These are phyloP conservation scores for Ostrea denselamellosa DNA, from an alignment of 1,140 invertebrate species.

Conservation along the genomic window DNA sequence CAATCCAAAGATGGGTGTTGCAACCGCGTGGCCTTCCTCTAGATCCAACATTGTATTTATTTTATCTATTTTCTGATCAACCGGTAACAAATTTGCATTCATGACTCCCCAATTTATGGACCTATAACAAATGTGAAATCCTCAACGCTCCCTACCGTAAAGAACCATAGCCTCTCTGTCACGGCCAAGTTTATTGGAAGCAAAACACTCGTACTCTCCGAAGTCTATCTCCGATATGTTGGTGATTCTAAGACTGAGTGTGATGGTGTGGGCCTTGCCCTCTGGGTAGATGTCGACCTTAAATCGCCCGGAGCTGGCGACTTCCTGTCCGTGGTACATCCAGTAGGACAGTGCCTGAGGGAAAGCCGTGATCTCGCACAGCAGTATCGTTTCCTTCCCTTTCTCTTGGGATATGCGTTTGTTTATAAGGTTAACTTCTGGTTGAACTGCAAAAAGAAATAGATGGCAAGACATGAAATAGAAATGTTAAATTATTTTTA, in stretches of 20 bases:
- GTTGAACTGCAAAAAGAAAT: conserved; percentile 69
- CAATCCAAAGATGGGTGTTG: not conserved
- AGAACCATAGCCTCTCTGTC: conserved; percentile 90
- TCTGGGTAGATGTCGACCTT: conserved; percentile 85
- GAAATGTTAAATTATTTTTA: too few species aligned
- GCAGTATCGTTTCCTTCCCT: conserved; percentile 82
- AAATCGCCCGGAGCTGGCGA: conserved; percentile 83
- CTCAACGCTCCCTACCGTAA: conserved; percentile 84
- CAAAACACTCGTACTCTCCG: conserved; percentile 63
- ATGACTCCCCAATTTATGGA: not conserved
- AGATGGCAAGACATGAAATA: not conserved
- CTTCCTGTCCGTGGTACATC: conserved; percentile 82
- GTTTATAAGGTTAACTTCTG: conserved; percentile 73
- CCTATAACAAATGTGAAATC: not conserved
- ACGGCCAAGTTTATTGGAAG: conserved; percentile 76
- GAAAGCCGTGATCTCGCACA: conserved; percentile 93
- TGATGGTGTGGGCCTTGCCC: conserved; percentile 85
- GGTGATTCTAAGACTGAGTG: conserved; percentile 62
- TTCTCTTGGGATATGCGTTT: conserved; percentile 69
- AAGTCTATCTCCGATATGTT: conserved; percentile 60
- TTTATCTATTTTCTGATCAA: too few species aligned
- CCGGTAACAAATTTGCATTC: too few species aligned
- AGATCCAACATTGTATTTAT: not conserved
- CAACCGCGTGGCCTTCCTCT: not conserved
- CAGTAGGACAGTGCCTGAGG: conserved; percentile 92